Conservation (phyloP, 2,113 vertebrate genomes). For the Dromas ardeola region DNA sequence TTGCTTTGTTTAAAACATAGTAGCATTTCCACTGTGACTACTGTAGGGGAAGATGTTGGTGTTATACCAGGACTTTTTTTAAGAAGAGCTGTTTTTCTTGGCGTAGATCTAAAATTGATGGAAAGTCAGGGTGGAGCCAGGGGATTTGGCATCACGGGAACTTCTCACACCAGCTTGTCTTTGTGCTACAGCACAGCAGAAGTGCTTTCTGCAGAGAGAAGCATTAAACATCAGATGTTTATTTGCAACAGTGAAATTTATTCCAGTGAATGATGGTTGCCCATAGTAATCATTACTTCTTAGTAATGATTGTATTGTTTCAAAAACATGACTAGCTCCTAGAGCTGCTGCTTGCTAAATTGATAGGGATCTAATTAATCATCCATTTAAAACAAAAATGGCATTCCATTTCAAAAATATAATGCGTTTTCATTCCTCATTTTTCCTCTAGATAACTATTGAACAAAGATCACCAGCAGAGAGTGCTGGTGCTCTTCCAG, state of each 20-base stretch:
- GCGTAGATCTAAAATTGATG: constrained; percentile 5
- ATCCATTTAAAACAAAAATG: neutral
- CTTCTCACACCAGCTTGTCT: constrained; percentile 13
- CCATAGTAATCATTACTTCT: neutral
- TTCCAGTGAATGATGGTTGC: neutral
- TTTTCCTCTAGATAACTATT: neutral
- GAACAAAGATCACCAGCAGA: constrained; percentile 39
- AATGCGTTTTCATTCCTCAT: neutral
- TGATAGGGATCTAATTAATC: neutral
- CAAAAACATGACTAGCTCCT: neutral
- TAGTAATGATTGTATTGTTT: neutral
- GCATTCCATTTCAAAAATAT: neutral
- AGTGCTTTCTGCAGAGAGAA: neutral
- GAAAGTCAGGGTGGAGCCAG: constrained; percentile 12
- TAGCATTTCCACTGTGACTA: neutral
- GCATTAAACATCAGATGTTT: neutral
- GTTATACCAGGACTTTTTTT: neutral
- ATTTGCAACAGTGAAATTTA: neutral
- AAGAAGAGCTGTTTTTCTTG: constrained; percentile 27
- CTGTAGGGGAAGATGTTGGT: neutral
- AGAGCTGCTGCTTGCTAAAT: neutral
- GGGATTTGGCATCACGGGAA: constrained; percentile 2
- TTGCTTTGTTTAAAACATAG: neutral
- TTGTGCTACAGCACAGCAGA: neutral
- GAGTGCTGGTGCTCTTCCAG: constrained; percentile 44